Percentiles rank a stretch among this genome's conserved stretches.
These are phyloP conservation scores for Sarcophaga caerulescens DNA, from an alignment of 2,888 invertebrate species.

Conservation along the genomic window DNA sequence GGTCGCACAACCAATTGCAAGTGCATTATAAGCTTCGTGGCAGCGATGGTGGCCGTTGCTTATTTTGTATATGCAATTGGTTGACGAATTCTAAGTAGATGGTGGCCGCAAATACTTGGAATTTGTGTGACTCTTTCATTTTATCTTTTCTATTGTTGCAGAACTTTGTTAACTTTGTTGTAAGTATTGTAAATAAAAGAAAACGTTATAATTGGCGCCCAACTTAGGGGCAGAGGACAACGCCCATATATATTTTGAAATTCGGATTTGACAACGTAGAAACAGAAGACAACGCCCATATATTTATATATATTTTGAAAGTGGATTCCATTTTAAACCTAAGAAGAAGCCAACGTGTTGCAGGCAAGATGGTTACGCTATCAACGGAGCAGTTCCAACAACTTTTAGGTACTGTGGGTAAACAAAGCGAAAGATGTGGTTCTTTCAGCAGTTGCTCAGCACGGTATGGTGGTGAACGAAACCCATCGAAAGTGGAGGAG, in stretches of 20 bases:
- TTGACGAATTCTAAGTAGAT: too few species aligned
- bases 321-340: background rate
- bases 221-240: constrained; percentile 6
- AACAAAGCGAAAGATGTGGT: constrained; percentile 21
- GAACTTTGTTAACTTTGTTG: too few species aligned
- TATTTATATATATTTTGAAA: background rate
- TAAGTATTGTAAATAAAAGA: background rate
- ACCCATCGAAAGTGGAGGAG: constrained; percentile 44
- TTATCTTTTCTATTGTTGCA: too few species aligned
- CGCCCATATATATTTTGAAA: background rate
- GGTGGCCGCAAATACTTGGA: too few species aligned
- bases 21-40: too few species aligned
- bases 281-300: background rate
- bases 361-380: constrained; percentile 13
- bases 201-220: constrained; percentile 10
- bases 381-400: constrained; percentile 38
- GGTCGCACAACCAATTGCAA: too few species aligned
- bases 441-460: constrained; percentile 43
- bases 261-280: too few species aligned
- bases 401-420: constrained; percentile 38
- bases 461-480: constrained; percentile 48
- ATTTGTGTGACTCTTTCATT: too few species aligned
- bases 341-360: background rate
- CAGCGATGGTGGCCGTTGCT: too few species aligned
- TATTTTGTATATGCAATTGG: too few species aligned